Percentiles rank a stretch among this genome's conserved stretches.
Conservation (phyloP, 2,888 invertebrate species). For the Coecobrya sp. region DNA sequence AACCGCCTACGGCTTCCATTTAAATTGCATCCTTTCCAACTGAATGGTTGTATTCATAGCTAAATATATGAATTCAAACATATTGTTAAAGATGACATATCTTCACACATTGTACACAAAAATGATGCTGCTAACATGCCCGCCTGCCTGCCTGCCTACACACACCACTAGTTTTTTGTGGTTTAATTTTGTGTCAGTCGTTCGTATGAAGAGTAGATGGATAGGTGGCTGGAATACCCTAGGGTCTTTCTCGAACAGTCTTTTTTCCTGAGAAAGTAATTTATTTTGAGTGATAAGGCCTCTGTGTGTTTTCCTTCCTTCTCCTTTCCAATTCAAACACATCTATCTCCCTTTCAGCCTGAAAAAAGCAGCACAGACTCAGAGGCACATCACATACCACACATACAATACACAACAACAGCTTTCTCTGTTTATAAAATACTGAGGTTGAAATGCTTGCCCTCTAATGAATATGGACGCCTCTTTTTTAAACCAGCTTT, state of each 20-base stretch:
- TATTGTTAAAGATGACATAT: constrained; percentile 46
- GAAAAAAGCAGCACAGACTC: background rate
- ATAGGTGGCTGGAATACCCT: constrained; percentile 66
- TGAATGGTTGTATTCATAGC: background rate
- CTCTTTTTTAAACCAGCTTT: constrained; percentile 1
- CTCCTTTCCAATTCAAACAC: constrained; percentile 35
- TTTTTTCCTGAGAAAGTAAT: constrained; percentile 75
- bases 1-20: constrained; percentile 30
- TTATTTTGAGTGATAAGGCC: constrained; percentile 80
- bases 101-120: background rate
- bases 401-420: constrained; percentile 47
- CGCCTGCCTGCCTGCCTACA: background rate
- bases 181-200: constrained; percentile 53
- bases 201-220: constrained; percentile 49
- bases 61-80: background rate
- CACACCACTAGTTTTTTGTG: background rate
- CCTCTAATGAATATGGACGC: constrained; percentile 75
- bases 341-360: constrained; percentile 37
- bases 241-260: constrained; percentile 58
- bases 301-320: constrained; percentile 33
- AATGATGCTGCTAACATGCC: background rate
- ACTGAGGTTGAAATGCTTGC: constrained; percentile 67
- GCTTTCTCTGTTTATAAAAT: constrained; percentile 71
- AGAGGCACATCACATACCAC: constrained; percentile 15
- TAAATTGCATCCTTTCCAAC: constrained; percentile 34